A percentile compares a stretch with the other conserved stretches of the same genome.
phyloP scores from a whole-genome alignment of 2,113 vertebrate genomes.

The Prinia subflava region DNA sequence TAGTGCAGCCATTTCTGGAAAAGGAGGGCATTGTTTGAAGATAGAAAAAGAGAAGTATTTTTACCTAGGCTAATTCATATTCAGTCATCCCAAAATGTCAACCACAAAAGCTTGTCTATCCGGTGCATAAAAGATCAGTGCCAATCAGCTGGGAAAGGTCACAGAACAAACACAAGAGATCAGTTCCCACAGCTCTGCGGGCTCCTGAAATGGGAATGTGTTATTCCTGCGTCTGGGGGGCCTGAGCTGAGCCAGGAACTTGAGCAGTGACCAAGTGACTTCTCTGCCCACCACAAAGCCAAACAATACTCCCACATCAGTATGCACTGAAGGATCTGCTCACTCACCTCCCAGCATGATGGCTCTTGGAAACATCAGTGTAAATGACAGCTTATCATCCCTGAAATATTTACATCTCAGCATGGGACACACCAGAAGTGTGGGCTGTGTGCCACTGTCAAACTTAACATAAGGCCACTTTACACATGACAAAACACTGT shows the following conservation, averaged over 20 bases:
- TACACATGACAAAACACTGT: slow-evolving; percentile 2
- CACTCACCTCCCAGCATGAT: slow-evolving; percentile 2
- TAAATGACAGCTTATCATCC: slow-evolving; percentile 13
- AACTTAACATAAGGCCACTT: slow-evolving; percentile 26
- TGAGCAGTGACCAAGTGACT: neutral
- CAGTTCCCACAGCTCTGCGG: neutral
- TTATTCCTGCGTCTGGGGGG: neutral
- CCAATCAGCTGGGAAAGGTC: slow-evolving; percentile 54
- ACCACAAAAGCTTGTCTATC: neutral
- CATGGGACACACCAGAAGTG: neutral
- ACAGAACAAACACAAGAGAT: slow-evolving; percentile 39
- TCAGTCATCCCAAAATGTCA: slow-evolving; percentile 52
- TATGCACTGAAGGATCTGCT: neutral
- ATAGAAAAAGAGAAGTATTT: slow-evolving; percentile 17
- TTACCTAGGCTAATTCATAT: slow-evolving; percentile 38
- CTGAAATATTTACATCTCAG: slow-evolving; percentile 33
- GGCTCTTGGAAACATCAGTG: neutral
- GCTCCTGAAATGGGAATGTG: neutral
- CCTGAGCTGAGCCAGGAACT: neutral
- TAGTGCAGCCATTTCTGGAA: neutral
- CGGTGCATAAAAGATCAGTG: slow-evolving; percentile 22
- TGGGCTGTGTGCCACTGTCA: slow-evolving; percentile 1
- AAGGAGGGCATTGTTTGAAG: slow-evolving; percentile 34
- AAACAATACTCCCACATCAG: neutral
- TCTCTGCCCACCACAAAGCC: neutral